Evolutionary conservation across 2,113 vertebrate genomes (phyloP).

Genomic region (Oxyruncus cristatus): DNA sequence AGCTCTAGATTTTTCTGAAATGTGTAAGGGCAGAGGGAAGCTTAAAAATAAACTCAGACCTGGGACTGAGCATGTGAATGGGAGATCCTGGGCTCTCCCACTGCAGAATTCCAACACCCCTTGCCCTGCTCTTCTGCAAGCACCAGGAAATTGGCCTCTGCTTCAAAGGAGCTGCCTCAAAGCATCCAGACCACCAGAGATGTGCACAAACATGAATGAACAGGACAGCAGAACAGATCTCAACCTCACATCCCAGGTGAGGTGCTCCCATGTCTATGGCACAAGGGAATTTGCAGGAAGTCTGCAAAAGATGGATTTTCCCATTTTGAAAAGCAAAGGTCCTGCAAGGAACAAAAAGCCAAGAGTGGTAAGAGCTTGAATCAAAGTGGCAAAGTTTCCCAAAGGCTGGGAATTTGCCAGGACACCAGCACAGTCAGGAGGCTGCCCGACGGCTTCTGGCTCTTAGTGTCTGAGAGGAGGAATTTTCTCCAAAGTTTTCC

Average conservation of each 20-base stretch:
- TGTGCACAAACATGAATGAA: background rate
- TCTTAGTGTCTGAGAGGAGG: background rate
- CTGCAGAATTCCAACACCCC: background rate
- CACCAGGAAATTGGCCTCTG: background rate
- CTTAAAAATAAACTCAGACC: background rate
- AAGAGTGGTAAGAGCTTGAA: background rate
- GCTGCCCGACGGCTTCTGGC: background rate
- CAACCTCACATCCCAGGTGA: background rate
- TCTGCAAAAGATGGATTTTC: background rate
- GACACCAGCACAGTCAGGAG: background rate
- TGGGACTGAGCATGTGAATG: rapidly evolving
- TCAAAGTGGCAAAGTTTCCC: background rate
- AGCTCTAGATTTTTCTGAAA: background rate
- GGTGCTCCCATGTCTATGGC: background rate
- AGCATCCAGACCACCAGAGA: background rate
- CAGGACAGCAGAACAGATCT: background rate
- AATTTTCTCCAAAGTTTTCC: background rate
- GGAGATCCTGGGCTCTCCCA: background rate
- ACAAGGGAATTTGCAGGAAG: background rate
- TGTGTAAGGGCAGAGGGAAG: background rate
- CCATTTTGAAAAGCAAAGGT: background rate
- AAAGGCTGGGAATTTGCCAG: background rate
- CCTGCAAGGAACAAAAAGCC: background rate
- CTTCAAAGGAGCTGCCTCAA: slow-evolving; percentile 13
- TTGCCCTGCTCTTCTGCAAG: background rate